Percentiles rank a stretch among this genome's conserved stretches.
These are phyloP conservation scores for Toxonevra muliebris DNA, from an alignment of 2,888 invertebrate species.

Conservation along the genomic window DNA sequence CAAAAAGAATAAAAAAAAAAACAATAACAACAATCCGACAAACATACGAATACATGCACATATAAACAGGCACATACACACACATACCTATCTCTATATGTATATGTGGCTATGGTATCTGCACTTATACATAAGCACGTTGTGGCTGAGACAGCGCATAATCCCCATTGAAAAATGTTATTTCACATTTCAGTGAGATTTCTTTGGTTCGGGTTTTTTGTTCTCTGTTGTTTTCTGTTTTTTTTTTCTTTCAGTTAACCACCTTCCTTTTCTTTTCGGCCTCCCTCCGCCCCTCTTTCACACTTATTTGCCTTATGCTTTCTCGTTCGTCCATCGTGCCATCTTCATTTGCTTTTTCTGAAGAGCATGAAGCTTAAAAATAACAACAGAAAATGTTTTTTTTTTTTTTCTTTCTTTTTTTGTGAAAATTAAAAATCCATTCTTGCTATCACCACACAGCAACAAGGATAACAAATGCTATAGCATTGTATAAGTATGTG, in stretches of 20 bases:
- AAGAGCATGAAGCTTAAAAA: slow-evolving; percentile 9
- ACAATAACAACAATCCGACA: too few species aligned
- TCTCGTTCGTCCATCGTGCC: not conserved
- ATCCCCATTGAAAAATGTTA: slow-evolving; percentile 40
- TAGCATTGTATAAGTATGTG: not conserved
- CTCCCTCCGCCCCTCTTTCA: not conserved
- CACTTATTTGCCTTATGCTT: too few species aligned
- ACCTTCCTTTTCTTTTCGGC: too few species aligned
- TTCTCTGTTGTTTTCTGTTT: not conserved
- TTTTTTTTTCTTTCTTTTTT: not conserved
- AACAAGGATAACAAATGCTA: not conserved
- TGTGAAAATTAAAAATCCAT: slow-evolving; percentile 29
- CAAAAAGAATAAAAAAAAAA: too few species aligned
- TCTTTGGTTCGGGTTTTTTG: not conserved
- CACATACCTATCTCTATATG: not conserved
- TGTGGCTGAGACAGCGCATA: slow-evolving; percentile 21
- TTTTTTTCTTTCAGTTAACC: not conserved
- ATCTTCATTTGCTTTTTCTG: too few species aligned
- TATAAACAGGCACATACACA: slow-evolving; percentile 6
- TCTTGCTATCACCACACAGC: not conserved
- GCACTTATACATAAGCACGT: slow-evolving; percentile 1
- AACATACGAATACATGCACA: slow-evolving; percentile 16
- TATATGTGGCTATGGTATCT: not conserved
- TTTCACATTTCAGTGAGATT: slow-evolving; percentile 28
- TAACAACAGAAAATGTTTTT: slow-evolving; percentile 14